A percentile compares a stretch with the other conserved stretches of the same genome.
These are phyloP conservation scores for Mechanitis messenoides DNA, from an alignment of 2,888 invertebrate genomes.

Conservation along the genomic window DNA sequence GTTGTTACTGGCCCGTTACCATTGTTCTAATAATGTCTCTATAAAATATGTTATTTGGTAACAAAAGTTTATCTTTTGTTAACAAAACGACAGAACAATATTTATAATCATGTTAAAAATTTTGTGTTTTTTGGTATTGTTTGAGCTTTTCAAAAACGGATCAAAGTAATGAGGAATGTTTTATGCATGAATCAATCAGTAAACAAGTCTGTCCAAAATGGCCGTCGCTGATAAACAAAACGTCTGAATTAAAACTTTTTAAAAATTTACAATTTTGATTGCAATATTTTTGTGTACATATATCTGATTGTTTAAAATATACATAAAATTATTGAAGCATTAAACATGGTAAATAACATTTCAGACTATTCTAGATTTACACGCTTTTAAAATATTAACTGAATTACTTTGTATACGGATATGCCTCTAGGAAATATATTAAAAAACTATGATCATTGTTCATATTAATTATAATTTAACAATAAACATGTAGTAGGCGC, in stretches of 20 bases:
- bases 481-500: conserved; percentile 37
- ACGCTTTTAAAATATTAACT: conserved; percentile 4
- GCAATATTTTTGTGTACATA: conserved; percentile 23
- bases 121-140: no score
- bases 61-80: no score
- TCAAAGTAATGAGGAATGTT: conserved; percentile 26
- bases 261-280: conserved; percentile 18
- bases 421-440: conserved; percentile 17
- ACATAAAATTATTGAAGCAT: conserved; percentile 12
- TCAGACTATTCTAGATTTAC: neutral
- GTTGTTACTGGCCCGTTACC: neutral
- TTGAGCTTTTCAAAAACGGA: conserved; percentile 7
- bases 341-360: conserved; percentile 6
- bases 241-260: conserved; percentile 23
- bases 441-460: conserved; percentile 24
- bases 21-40: no score
- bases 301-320: conserved; percentile 24
- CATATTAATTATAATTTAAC: conserved; percentile 34
- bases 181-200: conserved; percentile 29
- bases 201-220: conserved; percentile 27
- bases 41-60: no score
- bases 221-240: conserved; percentile 26
- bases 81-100: no score
- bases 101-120: no score
- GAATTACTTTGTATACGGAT: conserved; percentile 8